Conservation (phyloP, 2,888 invertebrate species). For the Scaptomyza caliginosa region DNA sequence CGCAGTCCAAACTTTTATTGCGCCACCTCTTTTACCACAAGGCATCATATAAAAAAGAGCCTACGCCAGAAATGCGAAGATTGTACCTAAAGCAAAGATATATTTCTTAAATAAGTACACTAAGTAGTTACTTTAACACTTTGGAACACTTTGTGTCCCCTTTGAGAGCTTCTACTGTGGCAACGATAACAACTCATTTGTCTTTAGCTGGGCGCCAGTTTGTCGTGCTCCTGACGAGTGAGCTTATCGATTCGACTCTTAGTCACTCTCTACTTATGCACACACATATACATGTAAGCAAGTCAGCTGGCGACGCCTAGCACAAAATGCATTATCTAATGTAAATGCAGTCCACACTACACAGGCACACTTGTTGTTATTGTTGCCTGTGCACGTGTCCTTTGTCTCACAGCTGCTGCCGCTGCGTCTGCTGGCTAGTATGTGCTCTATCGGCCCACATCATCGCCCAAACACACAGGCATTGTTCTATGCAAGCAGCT, state of each 20-base stretch:
- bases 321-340: conserved; percentile 50
- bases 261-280: conserved; percentile 42
- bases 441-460: conserved; percentile 38
- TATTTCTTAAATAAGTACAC: neutral
- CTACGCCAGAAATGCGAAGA: neutral
- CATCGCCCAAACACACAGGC: conserved; percentile 16
- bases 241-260: conserved; percentile 68
- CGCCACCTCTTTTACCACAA: conserved; percentile 52
- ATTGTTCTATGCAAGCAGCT: conserved; percentile 14
- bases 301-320: conserved; percentile 68
- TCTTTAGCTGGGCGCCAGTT: conserved; percentile 49
- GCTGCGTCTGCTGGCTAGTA: neutral
- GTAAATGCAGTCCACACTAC: conserved; percentile 23
- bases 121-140: neutral
- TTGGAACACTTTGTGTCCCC: neutral
- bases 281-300: neutral
- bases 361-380: conserved; percentile 54
- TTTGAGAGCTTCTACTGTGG: conserved; percentile 2
- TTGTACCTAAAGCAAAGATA: neutral
- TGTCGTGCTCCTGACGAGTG: conserved; percentile 23
- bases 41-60: conserved; percentile 11
- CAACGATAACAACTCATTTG: conserved; percentile 14
- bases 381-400: conserved; percentile 46
- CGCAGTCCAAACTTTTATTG: conserved; percentile 68
- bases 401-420: conserved; percentile 19